Percentiles rank a stretch among this genome's conserved stretches.
Evolutionary conservation across 2,888 invertebrate species (phyloP).

Genomic region (Lepidonotus clava): DNA sequence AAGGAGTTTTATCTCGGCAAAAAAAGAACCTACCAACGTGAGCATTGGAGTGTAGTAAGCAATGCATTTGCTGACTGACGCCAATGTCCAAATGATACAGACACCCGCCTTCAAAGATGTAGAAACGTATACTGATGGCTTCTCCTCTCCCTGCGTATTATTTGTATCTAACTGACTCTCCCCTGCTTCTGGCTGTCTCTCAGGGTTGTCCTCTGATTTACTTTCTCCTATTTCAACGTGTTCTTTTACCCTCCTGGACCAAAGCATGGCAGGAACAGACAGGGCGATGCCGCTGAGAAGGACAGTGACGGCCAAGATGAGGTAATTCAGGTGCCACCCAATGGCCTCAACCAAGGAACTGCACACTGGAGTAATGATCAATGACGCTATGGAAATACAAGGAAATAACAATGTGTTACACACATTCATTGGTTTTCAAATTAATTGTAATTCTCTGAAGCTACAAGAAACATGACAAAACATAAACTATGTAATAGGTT

Average conservation of each 20-base stretch:
- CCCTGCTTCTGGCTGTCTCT: no score
- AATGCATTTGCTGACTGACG: conserved; percentile 58
- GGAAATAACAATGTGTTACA: neutral
- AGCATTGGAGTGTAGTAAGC: conserved; percentile 63
- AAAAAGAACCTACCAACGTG: conserved; percentile 60
- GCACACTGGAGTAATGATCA: conserved; percentile 65
- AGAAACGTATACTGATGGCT: neutral
- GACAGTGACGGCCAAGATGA: conserved; percentile 57
- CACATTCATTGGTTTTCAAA: no score
- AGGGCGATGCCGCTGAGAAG: conserved; percentile 59
- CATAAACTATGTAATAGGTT: no score
- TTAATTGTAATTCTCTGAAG: no score
- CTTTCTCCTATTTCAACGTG: no score
- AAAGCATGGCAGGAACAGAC: neutral
- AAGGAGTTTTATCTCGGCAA: neutral
- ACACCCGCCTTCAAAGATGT: neutral
- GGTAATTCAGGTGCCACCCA: conserved; percentile 62
- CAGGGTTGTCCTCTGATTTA: no score
- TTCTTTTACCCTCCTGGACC: no score
- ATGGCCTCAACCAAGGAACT: conserved; percentile 55
- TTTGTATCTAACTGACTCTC: no score
- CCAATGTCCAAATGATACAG: conserved; percentile 57
- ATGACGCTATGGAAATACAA: conserved; percentile 58
- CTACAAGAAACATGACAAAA: no score
- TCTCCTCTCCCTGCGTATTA: neutral